These are phyloP conservation scores for Andrena chrysosceles DNA, from an alignment of 2,888 invertebrate genomes.

Conservation along the genomic window DNA sequence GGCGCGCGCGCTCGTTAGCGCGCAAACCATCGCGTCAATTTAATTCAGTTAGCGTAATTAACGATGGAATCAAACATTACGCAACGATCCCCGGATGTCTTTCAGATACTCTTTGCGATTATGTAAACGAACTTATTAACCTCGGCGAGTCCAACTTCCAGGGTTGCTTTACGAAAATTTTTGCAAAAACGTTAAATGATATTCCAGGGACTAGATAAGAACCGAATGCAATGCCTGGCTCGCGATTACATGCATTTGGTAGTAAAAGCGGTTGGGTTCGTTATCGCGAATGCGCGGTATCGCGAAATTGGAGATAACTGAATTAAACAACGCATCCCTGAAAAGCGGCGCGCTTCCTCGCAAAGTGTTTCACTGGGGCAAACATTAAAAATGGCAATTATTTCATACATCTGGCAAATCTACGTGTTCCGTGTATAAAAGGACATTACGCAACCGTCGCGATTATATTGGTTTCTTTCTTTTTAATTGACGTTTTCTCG, in stretches of 20 bases:
- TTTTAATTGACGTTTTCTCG: background rate
- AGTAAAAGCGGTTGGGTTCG: background rate
- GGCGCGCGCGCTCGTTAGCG: background rate
- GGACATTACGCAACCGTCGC: constrained; percentile 1
- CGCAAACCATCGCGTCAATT: constrained; percentile 11
- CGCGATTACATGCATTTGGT: background rate
- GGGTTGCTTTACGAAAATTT: background rate
- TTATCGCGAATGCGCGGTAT: background rate
- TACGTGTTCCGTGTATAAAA: background rate
- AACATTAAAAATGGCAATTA: background rate
- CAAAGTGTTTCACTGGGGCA: background rate
- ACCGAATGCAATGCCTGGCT: background rate
- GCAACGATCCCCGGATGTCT: background rate
- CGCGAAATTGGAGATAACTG: background rate
- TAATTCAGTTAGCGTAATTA: constrained; percentile 17
- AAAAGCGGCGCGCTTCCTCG: background rate
- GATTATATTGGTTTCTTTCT: background rate
- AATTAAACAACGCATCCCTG: background rate
- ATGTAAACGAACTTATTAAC: background rate
- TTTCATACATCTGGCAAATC: constrained; percentile 33
- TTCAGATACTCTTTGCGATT: background rate
- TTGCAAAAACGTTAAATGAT: background rate
- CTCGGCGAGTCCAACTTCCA: background rate
- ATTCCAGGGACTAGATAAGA: constrained; percentile 17
- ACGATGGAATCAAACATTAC: background rate